A percentile compares a stretch with the other conserved stretches of the same genome.
These are phyloP conservation scores for Ceratothoa steindachneri DNA, from an alignment of 2,888 invertebrate species.

Conservation along the genomic window DNA sequence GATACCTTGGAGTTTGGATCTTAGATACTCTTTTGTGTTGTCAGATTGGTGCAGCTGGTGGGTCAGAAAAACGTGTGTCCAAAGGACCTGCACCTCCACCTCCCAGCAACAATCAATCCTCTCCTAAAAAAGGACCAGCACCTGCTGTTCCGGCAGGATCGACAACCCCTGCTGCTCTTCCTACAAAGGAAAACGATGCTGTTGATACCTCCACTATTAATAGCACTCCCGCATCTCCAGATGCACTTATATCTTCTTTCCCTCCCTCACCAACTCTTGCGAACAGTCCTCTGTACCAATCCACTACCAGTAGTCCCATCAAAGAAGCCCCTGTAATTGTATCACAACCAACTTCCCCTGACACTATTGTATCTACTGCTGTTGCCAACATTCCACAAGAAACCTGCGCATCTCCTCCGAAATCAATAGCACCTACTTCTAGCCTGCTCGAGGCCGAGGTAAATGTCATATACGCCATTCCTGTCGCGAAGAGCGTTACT, in stretches of 20 bases:
- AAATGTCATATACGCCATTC: neutral
- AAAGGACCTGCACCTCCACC: conserved; percentile 78
- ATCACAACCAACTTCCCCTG: neutral
- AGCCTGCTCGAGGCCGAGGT: neutral
- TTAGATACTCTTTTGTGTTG: neutral
- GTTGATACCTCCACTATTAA: conserved; percentile 3
- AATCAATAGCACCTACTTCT: too few species aligned
- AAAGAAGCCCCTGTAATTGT: neutral
- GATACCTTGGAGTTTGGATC: too few species aligned
- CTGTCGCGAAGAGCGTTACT: neutral
- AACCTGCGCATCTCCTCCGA: neutral
- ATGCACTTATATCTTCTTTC: neutral
- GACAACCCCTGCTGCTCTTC: conserved; percentile 3
- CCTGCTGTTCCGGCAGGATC: conserved; percentile 42
- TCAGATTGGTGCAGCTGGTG: conserved; percentile 51
- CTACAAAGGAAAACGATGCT: neutral
- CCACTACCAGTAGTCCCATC: neutral
- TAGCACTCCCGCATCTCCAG: neutral
- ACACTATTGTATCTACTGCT: neutral
- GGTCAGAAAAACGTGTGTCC: conserved; percentile 58
- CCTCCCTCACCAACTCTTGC: neutral
- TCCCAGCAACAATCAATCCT: conserved; percentile 51
- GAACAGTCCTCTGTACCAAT: neutral
- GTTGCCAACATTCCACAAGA: neutral
- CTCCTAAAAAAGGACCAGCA: conserved; percentile 45